A percentile compares a stretch with the other conserved stretches of the same genome.
phyloP scores from a whole-genome alignment of 37 sponge, comb jelly and placozoan genomes.

The Petrosia ficiformis region DNA sequence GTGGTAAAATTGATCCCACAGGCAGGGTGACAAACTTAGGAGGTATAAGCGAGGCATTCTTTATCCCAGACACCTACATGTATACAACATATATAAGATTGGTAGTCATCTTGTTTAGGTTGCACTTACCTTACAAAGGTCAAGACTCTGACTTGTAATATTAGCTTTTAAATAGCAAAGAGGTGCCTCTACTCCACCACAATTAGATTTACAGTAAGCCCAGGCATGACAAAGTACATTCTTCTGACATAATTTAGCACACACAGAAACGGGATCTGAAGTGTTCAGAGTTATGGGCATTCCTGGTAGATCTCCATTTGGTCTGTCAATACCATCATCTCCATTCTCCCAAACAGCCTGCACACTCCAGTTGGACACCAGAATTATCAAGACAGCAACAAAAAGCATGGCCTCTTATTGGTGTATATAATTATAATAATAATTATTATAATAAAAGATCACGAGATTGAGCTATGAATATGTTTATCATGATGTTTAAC shows the following conservation, averaged over 20 bases:
- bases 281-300: conserved; percentile 28
- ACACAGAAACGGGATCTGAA: conserved; percentile 15
- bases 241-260: conserved; percentile 40
- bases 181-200: neutral
- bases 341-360: conserved; percentile 55
- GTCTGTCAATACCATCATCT: conserved; percentile 64
- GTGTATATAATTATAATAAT: too few species aligned
- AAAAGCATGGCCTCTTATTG: too few species aligned
- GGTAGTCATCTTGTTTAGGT: neutral
- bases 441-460: too few species aligned
- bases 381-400: too few species aligned
- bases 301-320: conserved; percentile 42
- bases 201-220: conserved; percentile 47
- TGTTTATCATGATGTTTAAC: too few species aligned
- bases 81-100: neutral
- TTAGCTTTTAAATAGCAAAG: conserved; percentile 54
- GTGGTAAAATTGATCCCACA: conserved; percentile 47
- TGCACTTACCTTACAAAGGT: conserved; percentile 44
- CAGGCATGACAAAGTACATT: conserved; percentile 51
- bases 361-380: neutral
- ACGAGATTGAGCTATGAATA: too few species aligned
- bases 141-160: conserved; percentile 23
- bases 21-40: conserved; percentile 41
- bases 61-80: conserved; percentile 57
- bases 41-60: conserved; percentile 39